Conservation (phyloP, 2,888 invertebrate species). For the Rhaphigaster nebulosa region DNA sequence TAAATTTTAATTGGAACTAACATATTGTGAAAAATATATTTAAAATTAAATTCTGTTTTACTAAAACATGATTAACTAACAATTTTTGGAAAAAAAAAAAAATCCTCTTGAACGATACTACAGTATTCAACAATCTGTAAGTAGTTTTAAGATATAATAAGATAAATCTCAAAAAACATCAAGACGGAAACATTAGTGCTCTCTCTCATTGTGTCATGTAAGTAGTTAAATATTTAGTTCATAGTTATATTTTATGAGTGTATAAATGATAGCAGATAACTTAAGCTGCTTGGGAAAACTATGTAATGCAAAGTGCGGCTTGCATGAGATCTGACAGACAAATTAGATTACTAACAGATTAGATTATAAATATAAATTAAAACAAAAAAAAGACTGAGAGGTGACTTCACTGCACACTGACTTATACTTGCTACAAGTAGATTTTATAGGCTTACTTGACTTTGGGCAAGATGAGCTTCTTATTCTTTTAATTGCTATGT, state of each 20-base stretch:
- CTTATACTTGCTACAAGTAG: constrained; percentile 62
- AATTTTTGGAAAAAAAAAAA: background rate
- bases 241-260: constrained; percentile 44
- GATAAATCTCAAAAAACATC: constrained; percentile 5
- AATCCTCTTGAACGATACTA: background rate
- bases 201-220: constrained; percentile 2
- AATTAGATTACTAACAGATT: constrained; percentile 24
- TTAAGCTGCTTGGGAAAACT: constrained; percentile 47
- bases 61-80: background rate
- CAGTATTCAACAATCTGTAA: background rate
- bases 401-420: constrained; percentile 61
- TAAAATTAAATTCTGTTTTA: background rate
- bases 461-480: constrained; percentile 64
- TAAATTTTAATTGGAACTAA: background rate
- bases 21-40: background rate
- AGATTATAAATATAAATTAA: constrained; percentile 9
- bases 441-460: constrained; percentile 63
- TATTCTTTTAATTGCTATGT: constrained; percentile 64
- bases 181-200: background rate
- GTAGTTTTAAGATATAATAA: constrained; percentile 21
- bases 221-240: constrained; percentile 4
- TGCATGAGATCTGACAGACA: constrained; percentile 58
- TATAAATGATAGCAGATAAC: constrained; percentile 32
- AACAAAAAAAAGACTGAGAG: constrained; percentile 50
- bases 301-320: constrained; percentile 54